Evolutionary conservation across 2,888 invertebrate genomes (phyloP), one percentile per base, ranked within the genome.

Genomic region (Panzeria rudis): DNA sequence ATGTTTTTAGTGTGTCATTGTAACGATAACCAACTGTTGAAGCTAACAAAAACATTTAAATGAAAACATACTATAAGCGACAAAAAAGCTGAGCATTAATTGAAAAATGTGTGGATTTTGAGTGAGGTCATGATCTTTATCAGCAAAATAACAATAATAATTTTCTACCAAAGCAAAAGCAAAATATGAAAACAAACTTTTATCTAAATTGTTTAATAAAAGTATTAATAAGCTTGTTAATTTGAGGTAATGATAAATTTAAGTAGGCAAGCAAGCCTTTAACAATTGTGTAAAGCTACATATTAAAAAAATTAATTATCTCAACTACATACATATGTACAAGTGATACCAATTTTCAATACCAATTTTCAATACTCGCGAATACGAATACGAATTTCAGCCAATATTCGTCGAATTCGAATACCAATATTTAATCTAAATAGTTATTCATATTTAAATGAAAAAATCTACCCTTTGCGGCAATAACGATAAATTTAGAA

Each of bases 91-190:
- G 29, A 29, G 29, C 5, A 5, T 5, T 29, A 29, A 29, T 29
- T 29, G 2, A 29, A 29, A 29, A 29, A 29, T 32, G 9, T 13
- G 11, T 32, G 20, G 44, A 6, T 17, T 50, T 54, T 75, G 44
- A 7, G 56, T 59, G 47, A 77, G 77, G 56, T 68, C 77, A 68
- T 77, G 59, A 77, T 59, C 32, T 68, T 66, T 68, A 76, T 77
- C 77, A 68, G 56, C n/a, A 50, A 61, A 56, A 2, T 15, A 59
- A 35, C 13, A 68, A 59, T 35, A 68, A 54, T 3, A 56, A 54
- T 44, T 64, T 76, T 54, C 17, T 32, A 72, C 17, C 38, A 41
- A 29, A 52, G 29, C 13, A 47, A 56, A 29, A 29, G 15, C 17
- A 8, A 38, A 69, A 38, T 4, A 15, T n/a, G 6, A 20, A 50